Conservation (phyloP, 2,113 vertebrate species). For the Lynx canadensis region DNA sequence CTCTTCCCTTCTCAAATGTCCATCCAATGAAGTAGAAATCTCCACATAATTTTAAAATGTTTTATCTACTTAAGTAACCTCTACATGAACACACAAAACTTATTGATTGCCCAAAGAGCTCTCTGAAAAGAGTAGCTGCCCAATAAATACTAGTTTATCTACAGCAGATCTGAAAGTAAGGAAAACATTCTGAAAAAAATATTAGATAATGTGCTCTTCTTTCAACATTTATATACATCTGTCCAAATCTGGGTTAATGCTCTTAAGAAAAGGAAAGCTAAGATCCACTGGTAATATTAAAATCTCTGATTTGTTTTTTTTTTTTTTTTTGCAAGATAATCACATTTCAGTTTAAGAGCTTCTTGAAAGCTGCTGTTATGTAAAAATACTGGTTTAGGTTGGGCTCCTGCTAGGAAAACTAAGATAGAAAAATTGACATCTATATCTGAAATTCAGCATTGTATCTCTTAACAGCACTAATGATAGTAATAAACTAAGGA, state of each 20-base stretch:
- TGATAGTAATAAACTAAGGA: conserved; percentile 34
- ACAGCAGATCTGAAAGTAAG: not conserved
- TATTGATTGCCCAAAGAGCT: not conserved
- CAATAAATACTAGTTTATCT: not conserved
- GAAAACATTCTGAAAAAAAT: not conserved
- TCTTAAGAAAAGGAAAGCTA: not conserved
- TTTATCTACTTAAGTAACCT: not conserved
- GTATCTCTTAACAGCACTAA: conserved; percentile 10
- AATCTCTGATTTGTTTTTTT: not conserved
- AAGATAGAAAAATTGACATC: not conserved
- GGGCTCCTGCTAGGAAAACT: not conserved
- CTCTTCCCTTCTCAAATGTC: not conserved
- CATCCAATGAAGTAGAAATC: not conserved
- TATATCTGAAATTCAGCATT: conserved; percentile 48
- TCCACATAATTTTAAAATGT: not conserved
- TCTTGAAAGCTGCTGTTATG: conserved; percentile 36
- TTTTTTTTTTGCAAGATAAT: not conserved
- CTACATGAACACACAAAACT: not conserved
- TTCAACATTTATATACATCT: not conserved
- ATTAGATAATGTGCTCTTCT: not conserved
- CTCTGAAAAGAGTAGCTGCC: not conserved
- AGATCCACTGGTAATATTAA: conserved; percentile 47
- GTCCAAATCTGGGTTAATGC: conserved; percentile 23
- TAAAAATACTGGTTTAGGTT: conserved; percentile 19
- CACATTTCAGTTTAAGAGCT: conserved; percentile 35